phyloP scores from a whole-genome alignment of 2,113 vertebrate species.

The Microtus oregoni region DNA sequence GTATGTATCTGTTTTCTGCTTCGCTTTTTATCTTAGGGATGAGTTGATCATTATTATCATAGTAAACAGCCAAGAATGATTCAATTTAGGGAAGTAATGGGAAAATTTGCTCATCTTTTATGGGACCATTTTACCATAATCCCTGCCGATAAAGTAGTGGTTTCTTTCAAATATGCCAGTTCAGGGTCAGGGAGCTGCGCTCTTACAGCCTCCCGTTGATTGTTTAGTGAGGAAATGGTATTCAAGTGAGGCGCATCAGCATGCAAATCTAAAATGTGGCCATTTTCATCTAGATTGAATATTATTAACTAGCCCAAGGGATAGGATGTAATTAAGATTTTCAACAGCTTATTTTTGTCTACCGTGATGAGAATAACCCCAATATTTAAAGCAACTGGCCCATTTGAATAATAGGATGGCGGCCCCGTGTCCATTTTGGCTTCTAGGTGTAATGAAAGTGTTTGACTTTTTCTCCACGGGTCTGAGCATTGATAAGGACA shows the following conservation, averaged over 20 bases:
- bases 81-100: slow-evolving; percentile 57
- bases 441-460: slow-evolving; percentile 29
- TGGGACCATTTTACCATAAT: slow-evolving; percentile 54
- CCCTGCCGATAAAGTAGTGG: slow-evolving; percentile 26
- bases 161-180: slow-evolving; percentile 48
- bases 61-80: slow-evolving; percentile 54
- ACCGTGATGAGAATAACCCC: slow-evolving; percentile 55
- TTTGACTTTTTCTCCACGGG: not conserved
- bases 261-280: slow-evolving; percentile 72
- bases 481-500: slow-evolving; percentile 30
- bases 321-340: slow-evolving; percentile 68
- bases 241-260: slow-evolving; percentile 60
- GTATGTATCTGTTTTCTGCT: not conserved
- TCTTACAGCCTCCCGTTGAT: slow-evolving; percentile 64
- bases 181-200: slow-evolving; percentile 39
- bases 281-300: slow-evolving; percentile 64
- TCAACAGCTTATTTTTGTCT: slow-evolving; percentile 76
- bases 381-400: slow-evolving; percentile 59
- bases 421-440: not conserved
- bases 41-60: slow-evolving; percentile 45
- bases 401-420: slow-evolving; percentile 36
- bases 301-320: slow-evolving; percentile 76
- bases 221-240: slow-evolving; percentile 63
- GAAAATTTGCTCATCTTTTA: slow-evolving; percentile 46
- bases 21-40: slow-evolving; percentile 25